A percentile compares a stretch with the other conserved stretches of the same genome.
Conservation (phyloP, 2,113 vertebrate species). For the Holacanthus passer region DNA sequence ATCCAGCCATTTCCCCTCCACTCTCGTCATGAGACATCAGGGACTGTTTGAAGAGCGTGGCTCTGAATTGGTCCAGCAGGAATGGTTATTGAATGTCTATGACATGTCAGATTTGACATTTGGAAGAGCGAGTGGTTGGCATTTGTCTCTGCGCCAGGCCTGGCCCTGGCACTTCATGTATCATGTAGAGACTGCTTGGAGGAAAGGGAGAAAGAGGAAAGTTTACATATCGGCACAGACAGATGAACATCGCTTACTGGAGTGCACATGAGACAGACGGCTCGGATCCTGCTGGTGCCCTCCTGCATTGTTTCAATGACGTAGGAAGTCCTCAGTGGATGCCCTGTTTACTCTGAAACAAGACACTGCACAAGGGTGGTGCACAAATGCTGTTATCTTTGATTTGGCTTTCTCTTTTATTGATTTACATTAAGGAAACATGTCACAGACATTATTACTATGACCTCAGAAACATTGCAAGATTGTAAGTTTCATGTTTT, state of each 20-base stretch:
- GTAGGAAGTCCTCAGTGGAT: not conserved
- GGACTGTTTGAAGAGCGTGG: conserved; percentile 63
- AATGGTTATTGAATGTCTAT: conserved; percentile 68
- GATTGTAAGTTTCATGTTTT: too few relatives aligned
- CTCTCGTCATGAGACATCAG: conserved; percentile 47
- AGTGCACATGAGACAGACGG: conserved; percentile 53
- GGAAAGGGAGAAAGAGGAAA: conserved; percentile 60
- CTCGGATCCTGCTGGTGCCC: not conserved
- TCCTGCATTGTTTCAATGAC: not conserved
- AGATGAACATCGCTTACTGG: conserved; percentile 76
- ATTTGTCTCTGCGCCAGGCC: conserved; percentile 77
- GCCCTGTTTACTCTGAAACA: not conserved
- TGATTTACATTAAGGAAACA: not conserved
- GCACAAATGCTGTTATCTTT: not conserved
- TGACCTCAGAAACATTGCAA: not conserved
- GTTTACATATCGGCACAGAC: conserved; percentile 73
- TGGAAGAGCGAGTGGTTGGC: conserved; percentile 77
- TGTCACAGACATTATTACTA: not conserved
- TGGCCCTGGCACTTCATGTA: conserved; percentile 70
- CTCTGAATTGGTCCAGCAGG: conserved; percentile 63
- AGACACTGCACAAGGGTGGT: not conserved
- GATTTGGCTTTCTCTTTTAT: not conserved
- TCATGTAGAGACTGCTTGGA: conserved; percentile 70
- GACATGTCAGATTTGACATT: conserved; percentile 81
- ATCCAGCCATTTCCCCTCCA: conserved; percentile 39